phyloP scores from a whole-genome alignment of 2,888 invertebrate genomes.

The Tetragnatha montana region DNA sequence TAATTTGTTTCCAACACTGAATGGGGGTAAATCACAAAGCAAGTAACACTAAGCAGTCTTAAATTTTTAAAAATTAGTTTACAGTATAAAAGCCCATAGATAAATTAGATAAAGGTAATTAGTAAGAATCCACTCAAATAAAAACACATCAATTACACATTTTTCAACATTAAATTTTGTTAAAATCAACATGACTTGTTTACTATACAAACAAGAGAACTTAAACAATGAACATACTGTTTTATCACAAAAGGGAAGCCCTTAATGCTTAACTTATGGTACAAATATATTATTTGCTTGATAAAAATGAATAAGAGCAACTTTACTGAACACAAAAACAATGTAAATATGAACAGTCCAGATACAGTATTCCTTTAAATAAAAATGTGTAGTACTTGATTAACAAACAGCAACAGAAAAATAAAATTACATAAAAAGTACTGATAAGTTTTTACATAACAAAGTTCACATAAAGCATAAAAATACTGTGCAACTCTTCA shows the following conservation, averaged over 20 bases:
- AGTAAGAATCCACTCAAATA: no score
- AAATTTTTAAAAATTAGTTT: no score
- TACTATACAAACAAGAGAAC: conserved; percentile 40
- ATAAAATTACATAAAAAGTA: conserved; percentile 5
- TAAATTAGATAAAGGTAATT: no score
- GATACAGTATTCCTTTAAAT: conserved; percentile 19
- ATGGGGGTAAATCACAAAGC: no score
- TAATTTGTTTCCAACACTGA: no score
- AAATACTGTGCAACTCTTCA: no score
- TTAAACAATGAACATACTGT: conserved; percentile 21
- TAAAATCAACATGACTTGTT: conserved; percentile 33
- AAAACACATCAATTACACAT: conserved; percentile 1
- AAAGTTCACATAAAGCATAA: no score
- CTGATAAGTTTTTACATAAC: background rate
- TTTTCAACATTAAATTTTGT: conserved; percentile 28
- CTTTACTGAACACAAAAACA: background rate
- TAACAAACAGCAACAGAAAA: conserved; percentile 31
- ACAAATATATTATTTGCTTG: background rate
- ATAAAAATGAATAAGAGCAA: background rate
- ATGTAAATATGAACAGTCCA: conserved; percentile 23
- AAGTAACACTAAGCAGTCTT: no score
- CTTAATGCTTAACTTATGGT: conserved; percentile 22
- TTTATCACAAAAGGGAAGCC: conserved; percentile 53
- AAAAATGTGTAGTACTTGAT: conserved; percentile 22
- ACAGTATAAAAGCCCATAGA: no score